Conservation (phyloP, 2,113 vertebrate species). For the Cynopterus brachyotis region DNA sequence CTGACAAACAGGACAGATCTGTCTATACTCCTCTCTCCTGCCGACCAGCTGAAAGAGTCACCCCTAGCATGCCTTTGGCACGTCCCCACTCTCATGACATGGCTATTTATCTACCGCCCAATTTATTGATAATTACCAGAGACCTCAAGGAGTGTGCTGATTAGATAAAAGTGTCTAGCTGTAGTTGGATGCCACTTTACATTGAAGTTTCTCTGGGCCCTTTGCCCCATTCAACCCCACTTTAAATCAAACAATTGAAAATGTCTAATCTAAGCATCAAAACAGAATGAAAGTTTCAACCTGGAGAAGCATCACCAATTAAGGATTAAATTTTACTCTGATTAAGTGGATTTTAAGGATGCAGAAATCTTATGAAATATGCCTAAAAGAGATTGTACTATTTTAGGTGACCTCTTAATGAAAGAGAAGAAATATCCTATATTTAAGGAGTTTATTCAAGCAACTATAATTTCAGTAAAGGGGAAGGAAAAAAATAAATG, state of each 20-base stretch:
- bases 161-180: neutral
- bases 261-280: neutral
- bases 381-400: neutral
- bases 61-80: neutral
- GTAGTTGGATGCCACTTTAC: neutral
- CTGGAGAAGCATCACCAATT: neutral
- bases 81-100: neutral
- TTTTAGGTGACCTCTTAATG: neutral
- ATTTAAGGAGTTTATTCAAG: slow-evolving; percentile 16
- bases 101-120: slow-evolving; percentile 34
- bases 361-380: neutral
- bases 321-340: slow-evolving; percentile 20
- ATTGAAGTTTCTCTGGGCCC: neutral
- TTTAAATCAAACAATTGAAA: slow-evolving; percentile 62
- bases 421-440: neutral
- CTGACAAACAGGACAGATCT: slow-evolving; percentile 39
- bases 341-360: slow-evolving; percentile 35
- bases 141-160: neutral
- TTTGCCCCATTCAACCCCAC: neutral
- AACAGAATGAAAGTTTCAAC: neutral
- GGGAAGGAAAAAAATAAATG: neutral
- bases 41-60: slow-evolving; percentile 51
- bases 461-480: neutral
- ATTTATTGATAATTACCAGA: slow-evolving; percentile 65
- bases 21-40: slow-evolving; percentile 28